Evolutionary conservation across 92 coral and sea anemone species (phyloP).

Genomic region (Phenganax marumi): DNA sequence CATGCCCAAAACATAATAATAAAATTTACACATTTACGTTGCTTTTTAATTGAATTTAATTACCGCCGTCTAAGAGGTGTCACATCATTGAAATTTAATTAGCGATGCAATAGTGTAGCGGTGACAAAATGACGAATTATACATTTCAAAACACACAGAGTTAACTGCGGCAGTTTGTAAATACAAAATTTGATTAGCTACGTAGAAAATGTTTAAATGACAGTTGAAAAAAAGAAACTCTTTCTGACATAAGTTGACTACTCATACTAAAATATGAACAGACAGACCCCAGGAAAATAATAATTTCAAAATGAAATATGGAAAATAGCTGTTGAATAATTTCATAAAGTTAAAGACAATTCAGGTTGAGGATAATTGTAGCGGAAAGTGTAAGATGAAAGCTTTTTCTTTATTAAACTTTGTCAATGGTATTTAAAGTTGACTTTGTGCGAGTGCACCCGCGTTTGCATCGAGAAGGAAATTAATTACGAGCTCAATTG

Average conservation of each 20-base stretch:
- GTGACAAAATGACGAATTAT: slow-evolving; percentile 50
- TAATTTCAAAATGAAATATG: slow-evolving; percentile 15
- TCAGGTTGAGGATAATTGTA: slow-evolving; percentile 10
- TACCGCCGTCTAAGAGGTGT: slow-evolving; percentile 98
- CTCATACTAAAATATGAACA: slow-evolving; percentile 9
- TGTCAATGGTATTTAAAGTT: not conserved
- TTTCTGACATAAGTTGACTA: slow-evolving; percentile 5
- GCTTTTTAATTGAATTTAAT: slow-evolving; percentile 97
- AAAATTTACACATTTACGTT: slow-evolving; percentile 99
- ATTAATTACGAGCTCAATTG: slow-evolving; percentile 49
- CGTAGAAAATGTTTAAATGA: slow-evolving; percentile 8
- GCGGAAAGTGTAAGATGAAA: not conserved
- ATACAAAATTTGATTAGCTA: slow-evolving; percentile 35
- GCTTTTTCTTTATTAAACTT: slow-evolving; percentile 19
- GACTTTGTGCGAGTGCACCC: slow-evolving; percentile 15
- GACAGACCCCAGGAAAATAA: not conserved
- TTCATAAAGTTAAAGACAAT: slow-evolving; percentile 8
- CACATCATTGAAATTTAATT: slow-evolving; percentile 88
- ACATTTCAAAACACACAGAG: slow-evolving; percentile 21
- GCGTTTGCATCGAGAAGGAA: slow-evolving; percentile 36
- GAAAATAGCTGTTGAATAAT: slow-evolving; percentile 28
- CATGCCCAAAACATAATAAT: slow-evolving; percentile 68
- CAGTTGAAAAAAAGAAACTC: not conserved
- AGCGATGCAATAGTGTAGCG: slow-evolving; percentile 61
- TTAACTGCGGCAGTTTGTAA: slow-evolving; percentile 25